Evolutionary conservation across 2,113 vertebrate species (phyloP).

Genomic region (Ailurus styani): DNA sequence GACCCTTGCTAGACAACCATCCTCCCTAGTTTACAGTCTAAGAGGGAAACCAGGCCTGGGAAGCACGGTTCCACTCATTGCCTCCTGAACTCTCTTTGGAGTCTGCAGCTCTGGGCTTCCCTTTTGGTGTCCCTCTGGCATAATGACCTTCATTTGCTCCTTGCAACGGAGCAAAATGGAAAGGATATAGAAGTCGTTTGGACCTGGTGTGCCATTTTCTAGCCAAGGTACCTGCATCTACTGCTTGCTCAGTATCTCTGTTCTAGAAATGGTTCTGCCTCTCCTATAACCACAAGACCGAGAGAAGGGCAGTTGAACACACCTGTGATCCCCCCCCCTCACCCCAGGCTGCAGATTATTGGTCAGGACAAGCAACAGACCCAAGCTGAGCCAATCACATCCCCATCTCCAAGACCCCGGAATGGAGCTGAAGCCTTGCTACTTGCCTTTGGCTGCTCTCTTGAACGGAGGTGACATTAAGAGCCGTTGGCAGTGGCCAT

Average conservation of each 20-base stretch:
- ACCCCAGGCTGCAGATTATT: neutral
- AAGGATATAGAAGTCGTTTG: neutral
- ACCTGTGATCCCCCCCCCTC: neutral
- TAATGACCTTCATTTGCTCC: neutral
- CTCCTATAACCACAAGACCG: neutral
- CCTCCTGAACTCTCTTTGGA: neutral
- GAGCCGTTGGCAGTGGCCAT: neutral
- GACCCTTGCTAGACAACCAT: neutral
- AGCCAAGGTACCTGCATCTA: neutral
- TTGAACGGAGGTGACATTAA: neutral
- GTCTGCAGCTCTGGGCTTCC: neutral
- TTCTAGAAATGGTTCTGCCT: neutral
- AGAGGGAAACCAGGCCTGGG: neutral
- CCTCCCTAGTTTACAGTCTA: neutral
- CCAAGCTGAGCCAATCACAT: neutral
- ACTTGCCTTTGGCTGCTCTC: neutral
- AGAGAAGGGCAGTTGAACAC: neutral
- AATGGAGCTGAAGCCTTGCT: neutral
- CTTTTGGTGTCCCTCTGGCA: neutral
- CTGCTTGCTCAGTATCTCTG: neutral
- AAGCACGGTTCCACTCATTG: neutral
- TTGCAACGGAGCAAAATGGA: neutral
- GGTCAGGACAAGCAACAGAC: neutral
- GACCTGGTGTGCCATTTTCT: neutral
- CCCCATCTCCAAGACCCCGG: neutral